Conservation (phyloP, 2,113 vertebrate genomes). For the Spheniscus mendiculus region DNA sequence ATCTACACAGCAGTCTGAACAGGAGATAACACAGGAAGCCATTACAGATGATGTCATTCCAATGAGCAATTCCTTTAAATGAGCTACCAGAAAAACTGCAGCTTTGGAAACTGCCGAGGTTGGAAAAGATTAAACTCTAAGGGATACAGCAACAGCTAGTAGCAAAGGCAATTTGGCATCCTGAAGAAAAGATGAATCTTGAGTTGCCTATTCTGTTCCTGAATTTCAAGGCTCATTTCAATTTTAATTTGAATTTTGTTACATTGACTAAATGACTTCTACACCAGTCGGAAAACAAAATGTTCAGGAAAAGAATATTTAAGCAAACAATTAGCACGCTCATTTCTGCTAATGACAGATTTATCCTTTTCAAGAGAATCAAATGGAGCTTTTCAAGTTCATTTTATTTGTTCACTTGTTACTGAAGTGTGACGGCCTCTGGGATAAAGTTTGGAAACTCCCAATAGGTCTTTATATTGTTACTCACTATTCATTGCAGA, state of each 20-base stretch:
- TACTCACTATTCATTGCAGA: not conserved
- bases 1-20: not conserved
- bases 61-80: not conserved
- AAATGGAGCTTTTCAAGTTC: conserved; percentile 28
- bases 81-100: not conserved
- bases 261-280: conserved; percentile 34
- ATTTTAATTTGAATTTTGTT: conserved; percentile 28
- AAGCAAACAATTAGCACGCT: conserved; percentile 31
- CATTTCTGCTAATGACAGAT: conserved; percentile 27
- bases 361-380: conserved; percentile 10
- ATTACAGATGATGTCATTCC: not conserved
- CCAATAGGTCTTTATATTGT: not conserved
- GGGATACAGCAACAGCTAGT: not conserved
- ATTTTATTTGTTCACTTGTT: conserved; percentile 15
- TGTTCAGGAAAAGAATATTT: conserved; percentile 47
- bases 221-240: conserved; percentile 52
- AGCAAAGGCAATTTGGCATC: conserved; percentile 20
- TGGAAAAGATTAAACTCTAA: conserved; percentile 24
- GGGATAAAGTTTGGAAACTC: not conserved
- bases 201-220: not conserved
- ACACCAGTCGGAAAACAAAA: conserved; percentile 12
- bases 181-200: not conserved
- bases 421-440: conserved; percentile 3
- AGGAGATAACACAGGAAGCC: not conserved
- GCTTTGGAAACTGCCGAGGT: not conserved